Evolutionary conservation across 1,140 invertebrate genomes (phyloP), one percentile per base, ranked within the genome.

Genomic region (Drosophila albomicans): DNA sequence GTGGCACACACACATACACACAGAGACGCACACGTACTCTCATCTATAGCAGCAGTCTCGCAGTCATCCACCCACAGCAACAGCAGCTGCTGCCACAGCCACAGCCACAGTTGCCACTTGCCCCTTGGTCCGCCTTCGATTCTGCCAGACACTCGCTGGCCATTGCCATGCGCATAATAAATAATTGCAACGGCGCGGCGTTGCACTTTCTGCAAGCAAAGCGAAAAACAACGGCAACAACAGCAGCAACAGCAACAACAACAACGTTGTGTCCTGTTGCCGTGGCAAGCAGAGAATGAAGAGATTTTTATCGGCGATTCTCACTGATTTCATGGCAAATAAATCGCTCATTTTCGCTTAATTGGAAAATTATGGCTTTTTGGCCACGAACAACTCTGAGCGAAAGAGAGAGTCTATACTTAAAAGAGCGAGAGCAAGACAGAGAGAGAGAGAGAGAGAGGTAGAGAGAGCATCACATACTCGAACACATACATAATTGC

Each of bases 321-420:
- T 92, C 91, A 92, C 91, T 92, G 91, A 92, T 92, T 92, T 92
- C 88, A 92, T 92, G 91, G 91, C 91, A 92, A 92, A 92, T 92
- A 92, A 92, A 92, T 92, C 91, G 91, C 91, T 92, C 91, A 92
- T 92, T 92, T 92, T 92, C 91, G 91, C 91, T 92, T 92, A 92
- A 92, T 92, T 92, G 91, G 91, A 92, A 92, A 92, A 92, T 92
- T 92, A 92, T 92, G 91, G 91, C 87, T 91, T 86, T 91, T 84
- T 85, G 63, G 73, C 76, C 71, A 65, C 81, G 72, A 81, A 72
- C 77, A 62, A 57, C 38, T 25, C 20, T 61, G n/a, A 56, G 28
- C 25, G 43, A 28, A 13, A 46, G 46, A 46, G 46, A 13, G 46
- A 32, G 20, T 13, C 3, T 5, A 48, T 32, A 32, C 7, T 32